phyloP scores from a whole-genome alignment of 2,797 vertebrate species.

The Ceyx erithaca region DNA sequence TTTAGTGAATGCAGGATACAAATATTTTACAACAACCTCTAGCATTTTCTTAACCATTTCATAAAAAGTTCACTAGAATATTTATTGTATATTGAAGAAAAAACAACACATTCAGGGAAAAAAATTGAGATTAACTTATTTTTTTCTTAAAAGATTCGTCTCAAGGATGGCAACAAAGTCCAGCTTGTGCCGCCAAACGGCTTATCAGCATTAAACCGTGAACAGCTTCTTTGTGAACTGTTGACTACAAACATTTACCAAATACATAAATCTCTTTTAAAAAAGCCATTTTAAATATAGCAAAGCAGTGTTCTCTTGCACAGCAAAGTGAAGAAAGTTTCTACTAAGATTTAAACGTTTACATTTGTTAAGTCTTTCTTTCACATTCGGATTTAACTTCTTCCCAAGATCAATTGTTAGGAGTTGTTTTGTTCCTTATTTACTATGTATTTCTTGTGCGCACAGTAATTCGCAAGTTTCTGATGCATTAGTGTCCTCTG shows the following conservation, averaged over 20 bases:
- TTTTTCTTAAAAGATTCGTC: slow-evolving; percentile 91
- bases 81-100: slow-evolving; percentile 98
- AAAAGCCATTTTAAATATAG: slow-evolving; percentile 95
- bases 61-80: slow-evolving; percentile 99
- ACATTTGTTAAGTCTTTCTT: slow-evolving; percentile 86
- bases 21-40: slow-evolving; percentile 99
- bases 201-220: slow-evolving; percentile 88
- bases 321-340: slow-evolving; percentile 95
- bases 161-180: slow-evolving; percentile 99
- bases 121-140: slow-evolving; percentile 93
- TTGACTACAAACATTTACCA: slow-evolving; percentile 99
- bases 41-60: slow-evolving; percentile 97
- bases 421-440: slow-evolving; percentile 85
- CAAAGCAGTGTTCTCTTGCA: slow-evolving; percentile 97
- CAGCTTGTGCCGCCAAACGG: slow-evolving; percentile 99
- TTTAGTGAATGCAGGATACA: slow-evolving; percentile 98
- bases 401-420: slow-evolving; percentile 80
- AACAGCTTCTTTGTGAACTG: slow-evolving; percentile 96
- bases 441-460: slow-evolving; percentile 88
- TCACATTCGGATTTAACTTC: slow-evolving; percentile 93
- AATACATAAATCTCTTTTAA: slow-evolving; percentile 96
- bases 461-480: slow-evolving; percentile 72
- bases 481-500: slow-evolving; percentile 72
- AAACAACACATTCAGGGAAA: slow-evolving; percentile 98
- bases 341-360: slow-evolving; percentile 86